Base-by-base conservation (phyloP, 2,797 vertebrate species). In the Dromococcyx pavoninus region DNA sequence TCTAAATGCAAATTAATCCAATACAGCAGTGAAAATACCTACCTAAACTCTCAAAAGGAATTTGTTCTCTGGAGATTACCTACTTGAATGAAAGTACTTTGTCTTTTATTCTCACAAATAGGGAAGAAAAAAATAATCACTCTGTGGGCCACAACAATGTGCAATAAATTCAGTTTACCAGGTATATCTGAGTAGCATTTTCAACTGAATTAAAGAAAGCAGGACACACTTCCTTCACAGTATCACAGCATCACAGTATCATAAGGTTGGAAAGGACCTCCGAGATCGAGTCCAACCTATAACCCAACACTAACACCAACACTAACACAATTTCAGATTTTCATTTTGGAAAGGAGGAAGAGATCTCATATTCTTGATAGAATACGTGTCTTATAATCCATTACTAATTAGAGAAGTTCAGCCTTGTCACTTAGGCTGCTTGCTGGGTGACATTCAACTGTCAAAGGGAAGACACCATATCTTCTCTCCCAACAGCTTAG, bases 1-100 rank as follows among this genome's bases (percentile, higher is more conserved):
- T 87, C 67, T 57, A 93, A 84, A 96, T 77, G 82, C 91, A 94
- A 78, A 96, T 93, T 73, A 82, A 95, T 90, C 70, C 85, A 92
- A 50, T 73, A 11, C 3, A 3, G 77, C 79, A 70, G 32, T 43
- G 50, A 78, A 91, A 94, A 90, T 33, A 76, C 28, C 46, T 56
- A 27, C 65, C 65, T 25, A 25, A 71, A 81, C 51, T 89, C 70
- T 74, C 70, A 35, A 32, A 44, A 81, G 79, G 66, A 75, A 72
- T 88, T 83, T 81, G 57, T 66, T 78, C 91, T 69, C 91, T 39
- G 9, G 33, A 46, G 85, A 92, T 92, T 88, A 89, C 71, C 76
- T 86, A 88, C 56, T 72, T 27, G 75, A 96, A 78, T 7, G 5
- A 80, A 80, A 86, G 48, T 15, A 67, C n/a, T 95, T 84, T 0